Evolutionary conservation across 2,797 vertebrate genomes (phyloP).

Genomic region (Microcaecilia unicolor): DNA sequence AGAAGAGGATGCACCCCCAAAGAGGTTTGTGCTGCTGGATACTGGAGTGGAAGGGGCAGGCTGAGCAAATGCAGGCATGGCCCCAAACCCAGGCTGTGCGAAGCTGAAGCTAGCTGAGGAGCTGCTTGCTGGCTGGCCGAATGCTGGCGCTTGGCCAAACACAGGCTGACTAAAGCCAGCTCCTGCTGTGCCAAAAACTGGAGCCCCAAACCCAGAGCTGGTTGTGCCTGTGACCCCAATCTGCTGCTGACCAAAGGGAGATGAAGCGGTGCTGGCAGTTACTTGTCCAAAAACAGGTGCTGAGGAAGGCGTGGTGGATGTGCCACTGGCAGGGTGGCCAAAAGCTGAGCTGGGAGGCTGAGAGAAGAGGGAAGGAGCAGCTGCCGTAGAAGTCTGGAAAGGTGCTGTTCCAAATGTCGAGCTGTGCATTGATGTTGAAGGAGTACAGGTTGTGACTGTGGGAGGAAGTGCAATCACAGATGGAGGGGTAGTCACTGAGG

Average conservation of each 20-base stretch:
- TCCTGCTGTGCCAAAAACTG: slow-evolving; percentile 45
- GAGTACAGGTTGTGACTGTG: neutral
- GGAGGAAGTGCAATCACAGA: neutral
- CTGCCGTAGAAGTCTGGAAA: slow-evolving; percentile 31
- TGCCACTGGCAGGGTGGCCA: slow-evolving; percentile 46
- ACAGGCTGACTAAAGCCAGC: slow-evolving; percentile 68
- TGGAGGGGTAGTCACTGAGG: neutral
- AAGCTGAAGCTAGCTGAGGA: slow-evolving; percentile 52
- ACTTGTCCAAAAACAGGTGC: slow-evolving; percentile 43
- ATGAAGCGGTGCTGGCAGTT: slow-evolving; percentile 25
- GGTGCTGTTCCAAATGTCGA: neutral
- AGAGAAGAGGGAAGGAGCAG: slow-evolving; percentile 25
- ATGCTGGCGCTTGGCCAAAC: slow-evolving; percentile 64
- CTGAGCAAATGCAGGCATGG: slow-evolving; percentile 60
- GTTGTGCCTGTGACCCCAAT: slow-evolving; percentile 10
- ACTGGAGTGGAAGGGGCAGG: slow-evolving; percentile 42
- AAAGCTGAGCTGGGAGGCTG: slow-evolving; percentile 41
- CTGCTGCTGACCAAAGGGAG: slow-evolving; percentile 50
- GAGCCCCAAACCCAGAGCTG: slow-evolving; percentile 32
- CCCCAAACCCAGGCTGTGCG: slow-evolving; percentile 50
- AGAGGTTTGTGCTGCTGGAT: slow-evolving; percentile 52
- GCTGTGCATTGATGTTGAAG: slow-evolving; percentile 6
- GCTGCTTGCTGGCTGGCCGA: slow-evolving; percentile 47
- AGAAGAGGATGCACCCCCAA: slow-evolving; percentile 52
- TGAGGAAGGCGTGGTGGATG: slow-evolving; percentile 16